Conservation (phyloP, 2,797 vertebrate species). For the Hyperoplus immaculatus region DNA sequence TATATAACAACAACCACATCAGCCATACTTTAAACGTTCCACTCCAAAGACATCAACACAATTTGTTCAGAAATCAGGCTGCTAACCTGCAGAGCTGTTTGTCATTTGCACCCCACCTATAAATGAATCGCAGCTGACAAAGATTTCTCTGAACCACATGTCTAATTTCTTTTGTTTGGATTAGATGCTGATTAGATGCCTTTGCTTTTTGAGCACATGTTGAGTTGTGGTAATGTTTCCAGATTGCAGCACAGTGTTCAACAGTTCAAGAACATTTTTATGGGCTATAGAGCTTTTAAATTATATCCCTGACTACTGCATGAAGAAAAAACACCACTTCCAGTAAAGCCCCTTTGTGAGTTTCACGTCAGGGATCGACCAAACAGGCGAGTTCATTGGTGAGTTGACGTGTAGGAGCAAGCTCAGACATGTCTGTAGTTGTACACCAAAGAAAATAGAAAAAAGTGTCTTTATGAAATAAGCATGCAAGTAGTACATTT, state of each 20-base stretch:
- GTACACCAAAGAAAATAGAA: too few species aligned
- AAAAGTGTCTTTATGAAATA: too few species aligned
- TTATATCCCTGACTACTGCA: too few species aligned
- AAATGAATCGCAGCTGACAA: slow-evolving; percentile 17
- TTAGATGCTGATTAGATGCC: slow-evolving; percentile 26
- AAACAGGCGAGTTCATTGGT: too few species aligned
- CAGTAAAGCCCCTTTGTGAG: too few species aligned
- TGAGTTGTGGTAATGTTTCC: not conserved
- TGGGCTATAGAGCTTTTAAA: not conserved
- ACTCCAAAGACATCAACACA: slow-evolving; percentile 8
- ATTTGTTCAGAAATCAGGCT: not conserved
- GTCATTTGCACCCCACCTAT: slow-evolving; percentile 39
- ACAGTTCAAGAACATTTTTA: not conserved
- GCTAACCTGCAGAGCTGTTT: slow-evolving; percentile 38
- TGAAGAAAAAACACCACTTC: too few species aligned
- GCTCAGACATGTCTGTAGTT: too few species aligned
- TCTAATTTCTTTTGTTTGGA: slow-evolving; percentile 24
- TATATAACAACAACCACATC: not conserved
- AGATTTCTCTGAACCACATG: not conserved
- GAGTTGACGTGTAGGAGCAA: too few species aligned
- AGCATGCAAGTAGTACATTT: not conserved
- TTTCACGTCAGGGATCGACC: too few species aligned
- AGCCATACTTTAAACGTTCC: not conserved
- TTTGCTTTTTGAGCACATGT: slow-evolving; percentile 7
- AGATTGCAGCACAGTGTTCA: not conserved